Conservation (phyloP, 2,113 vertebrate species). For the Typhlomys cinereus region DNA sequence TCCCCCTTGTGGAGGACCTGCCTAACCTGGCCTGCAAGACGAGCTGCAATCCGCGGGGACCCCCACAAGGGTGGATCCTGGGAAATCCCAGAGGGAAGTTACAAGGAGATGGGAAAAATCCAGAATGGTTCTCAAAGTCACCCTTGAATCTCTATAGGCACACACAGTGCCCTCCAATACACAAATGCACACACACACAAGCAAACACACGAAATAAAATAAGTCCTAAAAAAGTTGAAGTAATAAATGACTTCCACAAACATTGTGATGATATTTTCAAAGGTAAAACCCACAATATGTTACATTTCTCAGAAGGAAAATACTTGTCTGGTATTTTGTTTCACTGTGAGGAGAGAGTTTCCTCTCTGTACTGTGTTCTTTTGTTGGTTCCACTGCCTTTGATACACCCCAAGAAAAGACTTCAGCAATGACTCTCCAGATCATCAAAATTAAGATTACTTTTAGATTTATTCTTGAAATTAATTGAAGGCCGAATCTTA, state of each 20-base stretch:
- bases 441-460: constrained; percentile 5
- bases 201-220: too few species aligned
- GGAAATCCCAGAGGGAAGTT: too few species aligned
- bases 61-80: too few species aligned
- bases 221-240: not conserved
- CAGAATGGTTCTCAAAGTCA: too few species aligned
- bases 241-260: not conserved
- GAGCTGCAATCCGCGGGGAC: too few species aligned
- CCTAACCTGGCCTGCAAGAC: too few species aligned
- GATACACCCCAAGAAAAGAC: not conserved
- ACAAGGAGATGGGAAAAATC: too few species aligned
- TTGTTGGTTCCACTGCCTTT: not conserved
- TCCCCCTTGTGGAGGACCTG: too few species aligned
- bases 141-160: too few species aligned
- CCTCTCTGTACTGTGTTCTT: not conserved
- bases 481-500: constrained; percentile 67
- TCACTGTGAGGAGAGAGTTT: not conserved
- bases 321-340: not conserved
- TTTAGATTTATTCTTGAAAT: not conserved
- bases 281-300: not conserved
- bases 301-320: not conserved
- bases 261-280: not conserved
- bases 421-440: not conserved
- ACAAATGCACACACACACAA: too few species aligned
- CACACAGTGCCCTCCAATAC: too few species aligned